phyloP scores from a whole-genome alignment of 30 jellyfish, hydroid and myxozoan genomes.

The Clytia hemisphaerica region DNA sequence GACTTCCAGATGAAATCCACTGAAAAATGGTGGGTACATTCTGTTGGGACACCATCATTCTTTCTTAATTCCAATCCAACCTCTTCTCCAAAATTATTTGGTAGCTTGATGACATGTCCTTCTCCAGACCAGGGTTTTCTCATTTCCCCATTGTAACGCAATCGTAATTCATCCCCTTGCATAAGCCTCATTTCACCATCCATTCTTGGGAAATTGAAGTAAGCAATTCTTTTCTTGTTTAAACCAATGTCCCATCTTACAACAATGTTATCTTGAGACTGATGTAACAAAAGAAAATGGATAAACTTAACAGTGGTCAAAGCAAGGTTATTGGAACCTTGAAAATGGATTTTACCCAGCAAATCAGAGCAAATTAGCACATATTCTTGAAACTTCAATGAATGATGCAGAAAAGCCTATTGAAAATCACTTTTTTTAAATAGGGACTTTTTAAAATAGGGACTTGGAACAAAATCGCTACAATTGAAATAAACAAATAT shows the following conservation, averaged over 20 bases:
- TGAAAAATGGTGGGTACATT: conserved; percentile 94
- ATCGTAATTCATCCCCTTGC: conserved; percentile 98
- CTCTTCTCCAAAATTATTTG: conserved; percentile 98
- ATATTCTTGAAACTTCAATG: too few relatives aligned
- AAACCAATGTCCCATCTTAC: conserved; percentile 97
- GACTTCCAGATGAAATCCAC: conserved; percentile 99
- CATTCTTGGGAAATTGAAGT: conserved; percentile 85
- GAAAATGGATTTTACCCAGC: too few relatives aligned
- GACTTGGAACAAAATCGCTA: too few relatives aligned
- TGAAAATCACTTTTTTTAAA: too few relatives aligned
- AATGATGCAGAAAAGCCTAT: too few relatives aligned
- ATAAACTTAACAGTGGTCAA: too few relatives aligned
- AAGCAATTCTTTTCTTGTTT: conserved; percentile 94
- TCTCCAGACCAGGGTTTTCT: conserved; percentile 98
- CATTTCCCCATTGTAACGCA: conserved; percentile 92
- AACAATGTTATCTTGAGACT: conserved; percentile 93
- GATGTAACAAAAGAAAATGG: background rate
- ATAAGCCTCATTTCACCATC: conserved; percentile 97
- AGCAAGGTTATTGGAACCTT: too few relatives aligned
- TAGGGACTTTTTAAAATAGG: too few relatives aligned
- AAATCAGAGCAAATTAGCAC: background rate
- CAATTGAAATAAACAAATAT: too few relatives aligned
- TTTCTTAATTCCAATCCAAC: conserved; percentile 95
- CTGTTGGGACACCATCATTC: conserved; percentile 93
- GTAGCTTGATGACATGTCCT: conserved; percentile 97